Percentiles rank a stretch among this genome's conserved stretches.
phyloP scores from a whole-genome alignment of 2,888 invertebrate genomes.

The Andrena trimmerana region DNA sequence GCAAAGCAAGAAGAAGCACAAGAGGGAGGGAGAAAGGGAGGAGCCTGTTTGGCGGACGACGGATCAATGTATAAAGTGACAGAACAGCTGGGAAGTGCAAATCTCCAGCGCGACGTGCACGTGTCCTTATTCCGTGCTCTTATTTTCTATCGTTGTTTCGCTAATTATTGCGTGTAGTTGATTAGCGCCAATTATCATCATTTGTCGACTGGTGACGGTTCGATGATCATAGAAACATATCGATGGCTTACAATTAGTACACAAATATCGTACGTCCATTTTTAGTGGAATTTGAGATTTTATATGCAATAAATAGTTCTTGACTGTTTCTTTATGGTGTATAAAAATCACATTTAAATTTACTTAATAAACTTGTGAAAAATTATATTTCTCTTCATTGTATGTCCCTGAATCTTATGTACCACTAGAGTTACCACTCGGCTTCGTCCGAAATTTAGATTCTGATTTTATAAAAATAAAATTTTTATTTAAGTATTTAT shows the following conservation, averaged over 20 bases:
- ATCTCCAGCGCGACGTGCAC: constrained; percentile 42
- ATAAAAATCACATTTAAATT: too few species aligned
- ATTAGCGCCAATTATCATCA: not conserved
- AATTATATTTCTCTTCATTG: too few species aligned
- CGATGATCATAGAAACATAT: not conserved
- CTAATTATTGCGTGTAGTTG: constrained; percentile 40
- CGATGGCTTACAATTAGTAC: not conserved
- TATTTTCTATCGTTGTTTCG: constrained; percentile 40
- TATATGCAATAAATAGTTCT: too few species aligned
- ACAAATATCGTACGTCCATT: not conserved
- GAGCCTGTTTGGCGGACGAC: constrained; percentile 35
- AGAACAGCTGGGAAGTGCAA: constrained; percentile 79
- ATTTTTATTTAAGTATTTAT: too few species aligned
- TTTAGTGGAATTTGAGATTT: too few species aligned
- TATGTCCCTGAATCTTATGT: too few species aligned
- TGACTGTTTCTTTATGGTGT: too few species aligned
- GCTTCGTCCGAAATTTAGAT: too few species aligned
- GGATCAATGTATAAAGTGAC: constrained; percentile 74
- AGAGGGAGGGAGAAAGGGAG: constrained; percentile 12
- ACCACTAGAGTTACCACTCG: too few species aligned
- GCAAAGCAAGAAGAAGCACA: not conserved
- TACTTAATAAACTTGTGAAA: too few species aligned
- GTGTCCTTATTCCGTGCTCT: constrained; percentile 30
- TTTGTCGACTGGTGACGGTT: not conserved
- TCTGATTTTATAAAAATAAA: too few species aligned